These are phyloP conservation scores for Elymnias hypermnestra DNA, from an alignment of 1,140 invertebrate species.

Conservation along the genomic window DNA sequence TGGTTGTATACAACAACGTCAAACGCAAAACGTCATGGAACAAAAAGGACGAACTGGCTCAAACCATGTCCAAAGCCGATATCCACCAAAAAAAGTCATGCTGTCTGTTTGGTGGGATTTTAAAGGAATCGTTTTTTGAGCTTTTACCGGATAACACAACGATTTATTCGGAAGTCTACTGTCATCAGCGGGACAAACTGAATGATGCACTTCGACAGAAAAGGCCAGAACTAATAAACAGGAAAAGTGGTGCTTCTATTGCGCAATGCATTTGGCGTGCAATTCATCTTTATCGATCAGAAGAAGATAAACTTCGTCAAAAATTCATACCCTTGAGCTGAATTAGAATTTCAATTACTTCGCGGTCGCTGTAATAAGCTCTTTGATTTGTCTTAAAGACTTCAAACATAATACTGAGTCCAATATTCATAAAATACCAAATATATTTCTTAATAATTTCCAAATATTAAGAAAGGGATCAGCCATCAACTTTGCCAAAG, in stretches of 20 bases:
- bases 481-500: too few species aligned
- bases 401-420: too few species aligned
- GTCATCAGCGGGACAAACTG: slow-evolving; percentile 8
- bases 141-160: slow-evolving; percentile 8
- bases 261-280: too few species aligned
- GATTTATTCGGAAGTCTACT: slow-evolving; percentile 10
- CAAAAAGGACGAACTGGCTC: slow-evolving; percentile 2
- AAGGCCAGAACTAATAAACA: slow-evolving; percentile 19
- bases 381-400: too few species aligned
- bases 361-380: too few species aligned
- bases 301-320: too few species aligned
- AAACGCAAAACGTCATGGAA: slow-evolving; percentile 17
- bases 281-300: too few species aligned
- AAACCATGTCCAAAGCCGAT: slow-evolving; percentile 6
- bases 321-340: too few species aligned
- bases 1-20: slow-evolving; percentile 8
- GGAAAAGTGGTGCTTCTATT: slow-evolving; percentile 20
- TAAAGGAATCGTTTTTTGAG: slow-evolving; percentile 6
- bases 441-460: too few species aligned
- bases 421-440: too few species aligned
- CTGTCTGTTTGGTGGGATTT: slow-evolving; percentile 5
- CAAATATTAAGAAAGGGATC: too few species aligned
- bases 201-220: slow-evolving; percentile 19
- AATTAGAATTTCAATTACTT: too few species aligned
- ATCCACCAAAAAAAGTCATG: slow-evolving; percentile 18